Evolutionary conservation across 2,888 invertebrate species (phyloP), one percentile per base, ranked within the genome.

Genomic region (Rambutsinella grinnellia): DNA sequence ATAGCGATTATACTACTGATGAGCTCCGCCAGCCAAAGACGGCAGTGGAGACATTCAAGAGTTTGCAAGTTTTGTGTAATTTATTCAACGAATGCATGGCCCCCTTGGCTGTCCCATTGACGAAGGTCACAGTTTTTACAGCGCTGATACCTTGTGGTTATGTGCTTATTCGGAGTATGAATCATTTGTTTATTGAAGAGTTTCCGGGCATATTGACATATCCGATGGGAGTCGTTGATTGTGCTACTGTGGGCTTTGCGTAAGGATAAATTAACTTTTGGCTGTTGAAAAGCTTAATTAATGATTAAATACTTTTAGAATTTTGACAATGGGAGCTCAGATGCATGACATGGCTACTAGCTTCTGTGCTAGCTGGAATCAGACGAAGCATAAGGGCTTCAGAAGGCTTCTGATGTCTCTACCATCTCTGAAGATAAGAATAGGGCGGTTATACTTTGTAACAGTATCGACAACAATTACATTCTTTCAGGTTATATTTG

Each of bases 141-240:
- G 66, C 56, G 0, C 53, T 76, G 27, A 61, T 75, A 0, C 66
- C 76, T 0, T 71, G 70, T 53, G 71, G 62, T 2, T 79, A 71
- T 27, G 63, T 76, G 6, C 44, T 76, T 3, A 67, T 79, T 24
- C 58, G 76, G 24, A 68, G 63, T 47, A 71, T 68, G 62, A 68
- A 67, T 21, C 57, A 63, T 13, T 1, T 46, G 1, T 79, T 79
- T 23, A 28, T 79, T 21, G 76, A 76, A 2, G 79, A 79, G 15
- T 76, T 79, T 53, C 79, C 79, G 2, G 76, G 76, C 8, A 76
- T 76, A 23, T 23, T 79, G 26, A 67, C 66, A 3, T 79, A 62
- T 27, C 76, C 79, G 1, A 57, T 76, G n/a, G 70, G 79, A 2
- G 56, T 75, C 3, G 0, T 46, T 17, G 56, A 67, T 28, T 61